A percentile compares a stretch with the other conserved stretches of the same genome.
These are phyloP conservation scores for Geopemphigus sp. DNA, from an alignment of 1,140 invertebrate species.

Conservation along the genomic window DNA sequence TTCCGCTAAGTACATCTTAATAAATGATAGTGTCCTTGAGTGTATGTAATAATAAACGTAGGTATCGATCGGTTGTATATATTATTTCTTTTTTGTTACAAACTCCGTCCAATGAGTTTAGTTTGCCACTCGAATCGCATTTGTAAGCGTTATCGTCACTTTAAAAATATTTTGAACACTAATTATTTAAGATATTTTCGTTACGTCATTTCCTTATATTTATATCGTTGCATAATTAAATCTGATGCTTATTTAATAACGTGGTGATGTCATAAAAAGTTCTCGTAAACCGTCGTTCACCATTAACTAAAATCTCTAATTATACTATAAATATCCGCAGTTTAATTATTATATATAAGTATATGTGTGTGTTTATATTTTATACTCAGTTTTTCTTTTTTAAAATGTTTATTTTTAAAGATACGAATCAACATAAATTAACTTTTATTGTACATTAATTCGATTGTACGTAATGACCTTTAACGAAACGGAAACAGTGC, in stretches of 20 bases:
- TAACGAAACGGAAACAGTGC: no score
- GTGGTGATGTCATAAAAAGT: no score
- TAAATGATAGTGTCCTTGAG: not conserved
- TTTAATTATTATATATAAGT: no score
- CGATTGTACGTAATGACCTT: no score
- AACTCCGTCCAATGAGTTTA: not conserved
- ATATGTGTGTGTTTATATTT: no score
- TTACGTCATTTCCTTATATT: not conserved
- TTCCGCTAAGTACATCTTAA: conserved; percentile 2
- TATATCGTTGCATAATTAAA: not conserved
- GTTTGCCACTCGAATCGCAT: not conserved
- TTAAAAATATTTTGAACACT: conserved; percentile 10
- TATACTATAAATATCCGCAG: no score
- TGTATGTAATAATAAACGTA: not conserved
- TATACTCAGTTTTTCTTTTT: no score
- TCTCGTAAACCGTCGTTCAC: no score
- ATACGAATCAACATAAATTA: no score
- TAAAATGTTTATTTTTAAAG: no score
- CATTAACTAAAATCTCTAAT: no score
- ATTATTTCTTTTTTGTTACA: conserved; percentile 20
- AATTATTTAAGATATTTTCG: not conserved
- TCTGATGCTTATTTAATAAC: not conserved
- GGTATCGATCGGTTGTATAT: conserved; percentile 3
- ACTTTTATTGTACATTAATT: no score
- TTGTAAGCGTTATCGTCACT: not conserved